Evolutionary conservation across 2,888 invertebrate genomes (phyloP), one percentile per base, ranked within the genome.

Genomic region (Apeira syringaria): DNA sequence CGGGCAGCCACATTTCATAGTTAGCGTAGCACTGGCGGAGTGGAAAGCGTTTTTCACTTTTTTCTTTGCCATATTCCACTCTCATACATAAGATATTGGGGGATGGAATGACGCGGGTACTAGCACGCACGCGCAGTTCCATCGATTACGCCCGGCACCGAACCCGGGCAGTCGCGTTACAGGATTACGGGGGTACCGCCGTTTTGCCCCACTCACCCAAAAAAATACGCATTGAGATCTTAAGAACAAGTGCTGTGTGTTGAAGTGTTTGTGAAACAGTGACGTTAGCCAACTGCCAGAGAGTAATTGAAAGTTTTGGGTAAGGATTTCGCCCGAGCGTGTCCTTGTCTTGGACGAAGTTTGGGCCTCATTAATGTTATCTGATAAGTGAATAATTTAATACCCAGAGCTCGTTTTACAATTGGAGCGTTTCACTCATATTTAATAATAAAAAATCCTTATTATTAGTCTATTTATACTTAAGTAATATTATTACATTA

Each of bases 1-100:
- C 34, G 29, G 26, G 26, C 48, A 34, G 42, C 51, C 30, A 58
- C 62, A 55, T 48, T 53, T 59, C 53, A 59, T 61, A 54, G 59
- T 59, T 56, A 54, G 45, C 51, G 59, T 54, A 50, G 48, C 47
- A 57, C 58, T 53, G 53, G 46, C 40, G 51, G 56, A 47, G 32
- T 50, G 30, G 32, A 55, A 50, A 57, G 60, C 61, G 53, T 67
- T 79, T 61, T 77, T 76, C 76, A 77, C 74, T 79, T 77, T 68
- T 81, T 77, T 73, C 74, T 64, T 67, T 53, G 58, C 67, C 68
- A 70, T 71, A 70, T 73, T 70, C 69, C 71, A 66, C 73, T 80
- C 77, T 83, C 85, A 87, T 87, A 87, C 85, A 88, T 86, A 87
- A 88, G 86, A 85, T 82, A 87, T 86, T 68, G 78, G 73, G 77